Percentiles rank a stretch among this genome's conserved stretches.
Evolutionary conservation across 2,888 invertebrate species (phyloP).

Genomic region (Nymphalis urticae): DNA sequence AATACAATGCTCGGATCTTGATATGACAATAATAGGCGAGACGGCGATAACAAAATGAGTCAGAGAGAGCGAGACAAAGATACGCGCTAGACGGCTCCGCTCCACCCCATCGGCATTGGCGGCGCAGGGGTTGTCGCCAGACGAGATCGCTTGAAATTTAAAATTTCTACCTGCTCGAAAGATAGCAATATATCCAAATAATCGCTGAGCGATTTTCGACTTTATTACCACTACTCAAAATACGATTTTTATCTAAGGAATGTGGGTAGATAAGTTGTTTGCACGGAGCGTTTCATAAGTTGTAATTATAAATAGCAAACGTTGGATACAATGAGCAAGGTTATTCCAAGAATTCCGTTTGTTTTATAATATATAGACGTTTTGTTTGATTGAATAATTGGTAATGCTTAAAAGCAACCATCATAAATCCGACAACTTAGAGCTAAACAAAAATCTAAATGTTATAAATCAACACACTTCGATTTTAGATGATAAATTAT

Average conservation of each 20-base stretch:
- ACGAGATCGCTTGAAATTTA: conserved; percentile 72
- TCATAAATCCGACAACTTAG: background rate
- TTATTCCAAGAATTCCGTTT: conserved; percentile 71
- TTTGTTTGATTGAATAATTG: conserved; percentile 64
- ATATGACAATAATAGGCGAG: conserved; percentile 81
- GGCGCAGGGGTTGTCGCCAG: conserved; percentile 79
- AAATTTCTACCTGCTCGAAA: conserved; percentile 70
- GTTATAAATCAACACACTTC: too few species aligned
- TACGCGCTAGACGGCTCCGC: conserved; percentile 65
- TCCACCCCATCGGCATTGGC: conserved; percentile 72
- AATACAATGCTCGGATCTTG: conserved; percentile 80
- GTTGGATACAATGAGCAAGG: conserved; percentile 76
- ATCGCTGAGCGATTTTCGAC: conserved; percentile 53
- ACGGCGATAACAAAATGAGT: conserved; percentile 60
- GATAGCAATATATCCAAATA: conserved; percentile 50
- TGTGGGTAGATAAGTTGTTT: conserved; percentile 53
- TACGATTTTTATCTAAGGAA: conserved; percentile 44
- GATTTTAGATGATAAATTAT: background rate
- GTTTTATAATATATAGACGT: conserved; percentile 57
- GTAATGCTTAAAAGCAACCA: conserved; percentile 53
- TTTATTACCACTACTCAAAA: conserved; percentile 50
- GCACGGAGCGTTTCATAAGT: conserved; percentile 54
- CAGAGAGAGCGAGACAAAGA: conserved; percentile 57
- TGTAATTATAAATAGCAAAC: conserved; percentile 79
- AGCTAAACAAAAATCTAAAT: background rate